Conservation (phyloP, 2,113 vertebrate species). For the Cisticola juncidis region DNA sequence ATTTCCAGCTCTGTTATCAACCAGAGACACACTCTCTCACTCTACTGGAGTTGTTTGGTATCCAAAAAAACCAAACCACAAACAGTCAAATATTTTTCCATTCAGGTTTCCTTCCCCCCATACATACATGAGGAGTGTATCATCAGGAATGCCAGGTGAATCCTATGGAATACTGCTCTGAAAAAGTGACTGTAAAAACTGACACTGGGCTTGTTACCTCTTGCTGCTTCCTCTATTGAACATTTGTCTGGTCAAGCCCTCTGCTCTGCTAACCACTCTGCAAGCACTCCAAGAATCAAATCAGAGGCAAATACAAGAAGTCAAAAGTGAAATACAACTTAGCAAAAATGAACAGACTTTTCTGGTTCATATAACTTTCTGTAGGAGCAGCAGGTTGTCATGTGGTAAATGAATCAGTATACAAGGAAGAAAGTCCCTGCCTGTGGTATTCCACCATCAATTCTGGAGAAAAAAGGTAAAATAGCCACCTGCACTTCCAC, state of each 20-base stretch:
- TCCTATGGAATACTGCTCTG: neutral
- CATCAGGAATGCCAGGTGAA: neutral
- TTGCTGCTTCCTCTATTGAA: neutral
- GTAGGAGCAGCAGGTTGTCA: neutral
- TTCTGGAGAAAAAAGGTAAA: neutral
- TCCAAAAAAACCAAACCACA: neutral
- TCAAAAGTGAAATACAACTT: neutral
- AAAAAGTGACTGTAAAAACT: neutral
- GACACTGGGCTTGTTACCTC: neutral
- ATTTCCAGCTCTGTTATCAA: slow-evolving; percentile 4
- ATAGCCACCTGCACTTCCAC: neutral
- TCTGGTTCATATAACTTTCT: neutral
- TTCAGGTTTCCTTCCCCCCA: neutral
- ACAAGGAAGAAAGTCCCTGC: neutral
- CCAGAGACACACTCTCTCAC: neutral
- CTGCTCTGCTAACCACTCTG: neutral
- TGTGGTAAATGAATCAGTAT: neutral
- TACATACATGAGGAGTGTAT: accelerated
- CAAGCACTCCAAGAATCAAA: neutral
- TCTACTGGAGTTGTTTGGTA: neutral
- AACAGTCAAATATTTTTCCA: neutral
- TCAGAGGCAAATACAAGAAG: neutral
- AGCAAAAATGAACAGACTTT: neutral
- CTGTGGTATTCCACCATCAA: neutral
- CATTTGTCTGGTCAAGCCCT: neutral